Evolutionary conservation across 2,113 vertebrate species (phyloP), one percentile per base, ranked within the genome.

Genomic region (Carassius carassius): DNA sequence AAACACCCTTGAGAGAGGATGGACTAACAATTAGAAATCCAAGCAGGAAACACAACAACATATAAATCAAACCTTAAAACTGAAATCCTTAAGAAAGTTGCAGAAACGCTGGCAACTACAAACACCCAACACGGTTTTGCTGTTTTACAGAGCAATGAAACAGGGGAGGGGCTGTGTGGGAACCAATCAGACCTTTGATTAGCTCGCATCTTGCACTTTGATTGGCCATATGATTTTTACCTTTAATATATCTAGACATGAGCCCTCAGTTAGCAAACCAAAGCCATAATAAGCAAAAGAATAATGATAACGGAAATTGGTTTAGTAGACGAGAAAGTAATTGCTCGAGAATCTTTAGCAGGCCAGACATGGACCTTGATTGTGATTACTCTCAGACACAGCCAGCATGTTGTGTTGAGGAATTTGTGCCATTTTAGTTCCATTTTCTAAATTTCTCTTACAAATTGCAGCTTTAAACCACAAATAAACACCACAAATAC

Each of bases 1-100:
- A 87, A 70, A 87, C 17, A 76, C 56, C 25, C 14, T 49, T 81
- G 78, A 82, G 78, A 86, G 78, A 85, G 85, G 87, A 88, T 25
- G 84, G 85, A 84, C 10, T 3, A 21, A 82, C 67, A 81, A 63
- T 81, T 16, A 74, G 78, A 87, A 79, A 92, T 70, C 87, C 69
- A 87, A 81, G 87, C 76, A 56, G 80, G 80, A 69, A 16, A 70
- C 78, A 81, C 32, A 56, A 85, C 63, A 60, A 63, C 25, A 81
- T 73, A 54, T 62, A 74, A 74, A 51, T 81, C 49, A 60, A 81
- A 49, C 25, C 44, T 67, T 63, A 51, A 85, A 74, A 65, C 80
- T 82, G 78, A 70, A 82, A 82, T 82, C 12, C 51, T 58, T 56
- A 1, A 58, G 25, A 81, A 69, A 69, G 8, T 17, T 81, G 25